Evolutionary conservation across 2,888 invertebrate genomes (phyloP).

Genomic region (Thelaira solivaga): DNA sequence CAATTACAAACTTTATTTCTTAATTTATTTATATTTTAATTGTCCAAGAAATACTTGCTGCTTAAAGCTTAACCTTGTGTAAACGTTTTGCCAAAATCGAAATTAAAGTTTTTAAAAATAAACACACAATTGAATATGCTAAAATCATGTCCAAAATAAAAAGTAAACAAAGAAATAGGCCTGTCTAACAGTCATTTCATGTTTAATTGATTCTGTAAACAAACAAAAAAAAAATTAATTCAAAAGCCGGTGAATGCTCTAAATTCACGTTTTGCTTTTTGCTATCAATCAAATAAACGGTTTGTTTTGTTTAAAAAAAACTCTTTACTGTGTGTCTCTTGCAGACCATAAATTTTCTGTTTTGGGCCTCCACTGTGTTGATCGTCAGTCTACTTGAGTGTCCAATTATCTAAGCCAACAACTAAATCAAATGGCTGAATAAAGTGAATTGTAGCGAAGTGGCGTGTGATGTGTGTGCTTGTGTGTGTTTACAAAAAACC

Average conservation of each 20-base stretch:
- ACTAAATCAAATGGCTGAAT: no score
- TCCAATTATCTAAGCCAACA: conserved; percentile 36
- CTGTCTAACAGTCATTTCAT: no score
- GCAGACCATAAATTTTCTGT: neutral
- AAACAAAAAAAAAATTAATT: no score
- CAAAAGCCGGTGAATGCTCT: conserved; percentile 55
- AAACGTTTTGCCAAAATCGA: neutral
- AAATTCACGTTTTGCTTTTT: conserved; percentile 46
- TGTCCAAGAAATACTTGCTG: neutral
- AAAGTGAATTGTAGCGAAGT: no score
- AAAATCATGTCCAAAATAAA: no score
- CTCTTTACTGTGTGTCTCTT: conserved; percentile 4
- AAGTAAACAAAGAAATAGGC: no score
- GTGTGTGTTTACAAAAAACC: no score
- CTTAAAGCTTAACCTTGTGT: conserved; percentile 56
- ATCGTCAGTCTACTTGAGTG: conserved; percentile 17
- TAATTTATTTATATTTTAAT: conserved; percentile 31
- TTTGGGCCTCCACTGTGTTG: no score
- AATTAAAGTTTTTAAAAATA: no score
- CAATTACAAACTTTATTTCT: conserved; percentile 35
- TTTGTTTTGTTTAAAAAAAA: conserved; percentile 43
- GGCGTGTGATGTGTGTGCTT: no score
- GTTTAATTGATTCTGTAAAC: no score
- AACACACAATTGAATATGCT: no score
- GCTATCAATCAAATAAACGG: conserved; percentile 53